These are phyloP conservation scores for Apis cerana DNA, from an alignment of 1,140 invertebrate species.

Conservation along the genomic window DNA sequence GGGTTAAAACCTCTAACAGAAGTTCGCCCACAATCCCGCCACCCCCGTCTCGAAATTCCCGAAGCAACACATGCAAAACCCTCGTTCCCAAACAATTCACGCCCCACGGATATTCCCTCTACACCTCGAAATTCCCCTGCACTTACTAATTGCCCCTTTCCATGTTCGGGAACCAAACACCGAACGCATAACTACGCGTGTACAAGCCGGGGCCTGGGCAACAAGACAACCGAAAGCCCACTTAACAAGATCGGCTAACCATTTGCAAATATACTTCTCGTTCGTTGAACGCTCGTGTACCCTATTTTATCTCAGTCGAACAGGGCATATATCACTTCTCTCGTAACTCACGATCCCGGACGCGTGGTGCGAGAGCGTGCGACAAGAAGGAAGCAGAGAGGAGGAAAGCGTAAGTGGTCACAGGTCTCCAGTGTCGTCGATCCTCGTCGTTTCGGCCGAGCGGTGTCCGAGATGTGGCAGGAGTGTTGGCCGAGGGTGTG, in stretches of 20 bases:
- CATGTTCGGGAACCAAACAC: background rate
- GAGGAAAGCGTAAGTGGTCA: background rate
- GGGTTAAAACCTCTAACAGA: too few relatives aligned
- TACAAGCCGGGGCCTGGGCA: background rate
- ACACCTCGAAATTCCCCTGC: background rate
- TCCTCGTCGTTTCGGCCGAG: background rate
- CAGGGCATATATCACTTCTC: too few relatives aligned
- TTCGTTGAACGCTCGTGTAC: background rate
- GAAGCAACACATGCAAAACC: too few relatives aligned
- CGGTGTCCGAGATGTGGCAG: constrained; percentile 23
- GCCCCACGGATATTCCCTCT: background rate
- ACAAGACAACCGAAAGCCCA: background rate
- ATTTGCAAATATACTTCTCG: constrained; percentile 26
- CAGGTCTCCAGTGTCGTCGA: background rate
- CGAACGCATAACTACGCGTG: background rate
- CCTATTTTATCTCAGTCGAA: background rate
- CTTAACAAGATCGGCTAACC: constrained; percentile 17
- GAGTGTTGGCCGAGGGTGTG: constrained; percentile 73
- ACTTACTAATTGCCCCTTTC: background rate
- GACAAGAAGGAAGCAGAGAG: background rate
- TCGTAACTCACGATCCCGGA: too few relatives aligned
- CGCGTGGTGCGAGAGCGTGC: too few relatives aligned
- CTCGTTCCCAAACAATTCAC: background rate
- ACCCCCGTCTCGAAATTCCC: background rate
- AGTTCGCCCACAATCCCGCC: background rate